Evolutionary conservation across 2,797 vertebrate genomes (phyloP), one percentile per base, ranked within the genome.

Genomic region (Heliangelus exortis): DNA sequence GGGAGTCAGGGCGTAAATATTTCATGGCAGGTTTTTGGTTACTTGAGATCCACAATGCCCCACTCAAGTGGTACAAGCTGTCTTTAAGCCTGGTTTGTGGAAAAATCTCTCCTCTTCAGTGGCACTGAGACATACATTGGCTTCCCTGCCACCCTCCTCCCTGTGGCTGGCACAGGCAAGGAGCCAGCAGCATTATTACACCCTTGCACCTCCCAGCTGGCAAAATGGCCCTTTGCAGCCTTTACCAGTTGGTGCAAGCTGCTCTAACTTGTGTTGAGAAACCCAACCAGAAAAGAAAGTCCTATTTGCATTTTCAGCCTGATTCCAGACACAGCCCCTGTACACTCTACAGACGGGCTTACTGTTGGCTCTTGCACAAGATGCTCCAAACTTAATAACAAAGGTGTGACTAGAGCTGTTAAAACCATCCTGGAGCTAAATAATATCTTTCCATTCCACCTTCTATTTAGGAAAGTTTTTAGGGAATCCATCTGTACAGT

Each of bases 241-340:
- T 96, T 93, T 89, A 95, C 95, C 96, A 96, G 95, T 96, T 96
- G 96, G 96, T 96, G 93, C 95, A 96, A 96, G 96, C 96, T 96
- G 96, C 96, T 96, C 95, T 65, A 95, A 95, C 89, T 95, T 96
- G 94, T 95, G 95, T 87, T 92, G 92, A 96, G 92, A 94, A 95
- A 95, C 93, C 93, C 89, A 94, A 95, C 94, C 93, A 96, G 86
- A 79, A 88, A 90, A 79, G 91, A 92, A 95, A 94, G 89, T 87
- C 81, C 94, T 94, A 94, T 96, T 95, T 95, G 93, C 93, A 96
- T 96, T 96, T 96, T 83, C 96, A 96, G 92, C 92, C 94, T 20
- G 36, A 77, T 90, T 94, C 88, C 93, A 95, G 90, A 94, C 88
- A 68, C 72, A 93, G 94, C 47, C 72, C 57, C 86, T 90, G 67